These are phyloP conservation scores for Heliconius erato DNA, from an alignment of 2,888 invertebrate species.

Conservation along the genomic window DNA sequence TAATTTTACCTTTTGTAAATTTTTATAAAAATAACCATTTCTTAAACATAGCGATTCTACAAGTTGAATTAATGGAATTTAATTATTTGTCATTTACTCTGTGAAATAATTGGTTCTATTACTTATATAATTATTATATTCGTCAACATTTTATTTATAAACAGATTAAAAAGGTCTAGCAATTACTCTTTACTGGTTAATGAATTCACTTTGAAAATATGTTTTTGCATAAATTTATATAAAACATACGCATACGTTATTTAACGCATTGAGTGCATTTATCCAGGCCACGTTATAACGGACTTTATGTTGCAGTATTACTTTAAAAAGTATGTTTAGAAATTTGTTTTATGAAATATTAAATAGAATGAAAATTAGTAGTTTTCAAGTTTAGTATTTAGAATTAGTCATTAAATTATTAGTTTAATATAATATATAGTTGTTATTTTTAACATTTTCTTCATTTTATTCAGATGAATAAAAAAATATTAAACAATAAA, in stretches of 20 bases:
- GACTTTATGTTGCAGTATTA: slow-evolving; percentile 7
- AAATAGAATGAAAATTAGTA: not conserved
- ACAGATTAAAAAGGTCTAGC: slow-evolving; percentile 6
- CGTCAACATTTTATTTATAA: not conserved
- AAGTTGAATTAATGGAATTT: not conserved
- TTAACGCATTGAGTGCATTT: slow-evolving; percentile 17
- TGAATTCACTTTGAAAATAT: slow-evolving; percentile 2
- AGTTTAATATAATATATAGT: no score
- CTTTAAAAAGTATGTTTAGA: not conserved
- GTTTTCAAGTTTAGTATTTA: no score
- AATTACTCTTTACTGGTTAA: slow-evolving; percentile 3
- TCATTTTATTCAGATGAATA: not conserved
- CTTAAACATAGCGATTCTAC: not conserved
- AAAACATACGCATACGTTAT: slow-evolving; percentile 7
- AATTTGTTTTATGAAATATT: not conserved
- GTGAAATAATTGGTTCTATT: not conserved
- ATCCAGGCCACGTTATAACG: slow-evolving; percentile 14
- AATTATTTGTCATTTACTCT: not conserved
- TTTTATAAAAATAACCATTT: not conserved
- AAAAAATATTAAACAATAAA: not conserved
- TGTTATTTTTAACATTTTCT: no score
- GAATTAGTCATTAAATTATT: no score
- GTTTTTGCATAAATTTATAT: slow-evolving; percentile 1
- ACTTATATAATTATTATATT: not conserved
- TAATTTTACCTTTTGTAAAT: no score